Base-by-base conservation (phyloP, 2,113 vertebrate species). In the Ancistrus triradiatus region DNA sequence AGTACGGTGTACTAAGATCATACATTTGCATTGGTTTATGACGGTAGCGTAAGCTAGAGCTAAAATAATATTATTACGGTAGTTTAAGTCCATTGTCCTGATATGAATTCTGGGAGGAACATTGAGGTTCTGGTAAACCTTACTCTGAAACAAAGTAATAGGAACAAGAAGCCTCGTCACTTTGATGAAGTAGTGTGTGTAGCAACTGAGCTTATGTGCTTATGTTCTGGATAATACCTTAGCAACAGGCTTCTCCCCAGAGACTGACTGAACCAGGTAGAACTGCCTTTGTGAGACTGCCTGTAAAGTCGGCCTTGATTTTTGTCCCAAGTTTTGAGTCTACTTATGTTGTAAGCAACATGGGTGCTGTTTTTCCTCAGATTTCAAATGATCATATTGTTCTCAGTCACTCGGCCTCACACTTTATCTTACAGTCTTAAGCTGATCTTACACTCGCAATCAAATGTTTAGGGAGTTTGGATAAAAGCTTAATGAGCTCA, bases 161-260 rank as follows among this genome's bases (percentile, higher is more conserved):
- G 24, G 11, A 43, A 17, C 9, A 40, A 33, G 47, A 18, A 21
- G 18, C 18, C 22, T 55, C 62, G 14, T 46, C 9, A n/a, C 7
- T 15, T 43, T 53, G 37, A 44, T 44, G 38, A 56, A 22, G 31
- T 27, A 24, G 21, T 49, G 49, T 53, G 17, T 53, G 4, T 14
- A 40, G 35, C 46, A 37, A 27, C 18, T 9, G 47, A 49, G 49
- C 35, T 28, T 52, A 31, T 25, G 17, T 33, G 27, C 18, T 55
- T 43, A 55, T 53, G 25, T 44, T 64, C 44, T 43, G 4, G 27
- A 33, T 43, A 21, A 47, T 17, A 47, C 19, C 47, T 46, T 13
- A 14, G 63, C 51, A 56, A 10, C 63, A 55, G 27, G 46, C 27
- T 56, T 8, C 18, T 65, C 62, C 28, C 6, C 6, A 27, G 47